Evolutionary conservation across 92 coral and sea anemone species (phyloP).

Genomic region (Diadumene lineata): DNA sequence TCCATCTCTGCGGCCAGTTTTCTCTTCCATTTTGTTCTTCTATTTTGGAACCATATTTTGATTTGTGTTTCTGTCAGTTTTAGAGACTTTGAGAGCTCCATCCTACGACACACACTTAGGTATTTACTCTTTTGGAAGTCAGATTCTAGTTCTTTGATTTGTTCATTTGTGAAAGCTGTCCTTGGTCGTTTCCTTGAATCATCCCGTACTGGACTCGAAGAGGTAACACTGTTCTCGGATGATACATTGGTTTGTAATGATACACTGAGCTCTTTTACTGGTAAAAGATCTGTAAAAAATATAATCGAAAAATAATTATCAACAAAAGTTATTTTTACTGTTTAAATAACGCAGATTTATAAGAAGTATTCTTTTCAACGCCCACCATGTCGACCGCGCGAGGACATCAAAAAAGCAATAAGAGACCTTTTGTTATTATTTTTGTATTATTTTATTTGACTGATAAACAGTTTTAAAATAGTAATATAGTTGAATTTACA

Average conservation of each 20-base stretch:
- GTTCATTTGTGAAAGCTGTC: conserved; percentile 95
- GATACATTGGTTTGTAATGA: conserved; percentile 5
- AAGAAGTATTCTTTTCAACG: too few species aligned
- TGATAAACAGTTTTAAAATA: too few species aligned
- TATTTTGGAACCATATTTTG: conserved; percentile 98
- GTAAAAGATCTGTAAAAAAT: conserved; percentile 10
- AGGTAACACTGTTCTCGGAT: conserved; percentile 1
- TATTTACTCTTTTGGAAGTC: conserved; percentile 94
- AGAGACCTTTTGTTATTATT: too few species aligned
- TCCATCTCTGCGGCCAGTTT: conserved; percentile 96
- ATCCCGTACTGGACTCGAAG: conserved; percentile 4
- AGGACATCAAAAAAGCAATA: too few species aligned
- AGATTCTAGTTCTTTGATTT: conserved; percentile 87
- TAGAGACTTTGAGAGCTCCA: conserved; percentile 89
- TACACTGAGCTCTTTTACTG: conserved; percentile 7
- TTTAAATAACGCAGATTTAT: too few species aligned
- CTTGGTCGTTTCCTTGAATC: conserved; percentile 83
- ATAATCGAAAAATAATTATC: too few species aligned
- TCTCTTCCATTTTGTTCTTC: conserved; percentile 98
- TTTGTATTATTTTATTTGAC: too few species aligned
- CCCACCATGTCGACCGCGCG: too few species aligned
- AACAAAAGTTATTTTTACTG: too few species aligned
- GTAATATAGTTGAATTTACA: too few species aligned
- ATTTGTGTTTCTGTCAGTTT: conserved; percentile 92
- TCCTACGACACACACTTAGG: conserved; percentile 89